Evolutionary conservation across 2,797 vertebrate genomes (phyloP), one percentile per base, ranked within the genome.

Genomic region (Schizopygopsis malacanthus): DNA sequence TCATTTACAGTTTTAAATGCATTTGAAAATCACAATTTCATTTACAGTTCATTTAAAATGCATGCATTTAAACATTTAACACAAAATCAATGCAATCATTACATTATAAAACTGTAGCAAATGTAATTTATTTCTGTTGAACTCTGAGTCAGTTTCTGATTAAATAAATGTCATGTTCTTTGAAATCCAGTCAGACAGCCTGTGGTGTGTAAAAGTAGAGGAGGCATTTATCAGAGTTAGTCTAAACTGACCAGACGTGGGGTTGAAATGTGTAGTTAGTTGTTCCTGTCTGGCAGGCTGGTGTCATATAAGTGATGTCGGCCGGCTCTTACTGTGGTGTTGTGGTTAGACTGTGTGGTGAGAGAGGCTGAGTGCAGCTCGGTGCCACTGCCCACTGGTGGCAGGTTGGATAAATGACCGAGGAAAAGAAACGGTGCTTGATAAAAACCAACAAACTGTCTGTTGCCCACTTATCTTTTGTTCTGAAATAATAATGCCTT

Each of bases 351-450:
- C 81, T n/a, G 65, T 80, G 85, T 89, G 87, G 77, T 88, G 69
- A 86, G 83, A 84, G 89, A 88, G 86, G 83, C 22, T 88, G 41
- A 91, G 86, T 82, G 59, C 25, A 83, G 93, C 95, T 95, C 95
- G 92, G 93, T 95, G 94, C 91, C 95, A 95, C 95, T 96, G 95
- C 95, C 94, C 95, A 95, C 95, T 96, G 94, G 94, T 96, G 95
- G 95, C 90, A 93, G 94, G 80, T 93, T 89, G 91, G 92, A 90
- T 94, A 94, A 94, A 95, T 93, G 94, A 95, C 95, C 92, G 90
- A 93, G 85, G 87, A 88, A 54, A 28, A 77, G 47, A 41, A 13
- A 15, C 3, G 5, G 41, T 6, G 83, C n/a, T 33, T 37, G 18
- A 63, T 50, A 22, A 18, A 67, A 61, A 67, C 63, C 37, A 71